Percentiles rank a stretch among this genome's conserved stretches.
These are phyloP conservation scores for Gymnothorax javanicus DNA, from an alignment of 2,797 vertebrate species.

Conservation along the genomic window DNA sequence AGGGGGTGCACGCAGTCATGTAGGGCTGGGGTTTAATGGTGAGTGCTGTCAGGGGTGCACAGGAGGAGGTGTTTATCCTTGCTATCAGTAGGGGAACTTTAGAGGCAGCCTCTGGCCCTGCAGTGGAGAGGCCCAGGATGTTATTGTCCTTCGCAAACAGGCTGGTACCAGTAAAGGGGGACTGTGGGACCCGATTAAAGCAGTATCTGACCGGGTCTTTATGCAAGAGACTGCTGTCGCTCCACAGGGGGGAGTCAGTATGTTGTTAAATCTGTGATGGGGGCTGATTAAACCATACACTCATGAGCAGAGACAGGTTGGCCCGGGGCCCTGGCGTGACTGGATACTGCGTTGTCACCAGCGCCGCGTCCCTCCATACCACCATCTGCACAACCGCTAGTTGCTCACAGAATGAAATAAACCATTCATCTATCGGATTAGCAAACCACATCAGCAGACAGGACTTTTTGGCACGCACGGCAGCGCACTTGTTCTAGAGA, in stretches of 20 bases:
- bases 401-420: background rate
- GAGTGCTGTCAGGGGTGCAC: constrained; percentile 22
- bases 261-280: constrained; percentile 43
- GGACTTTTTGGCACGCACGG: background rate
- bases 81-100: constrained; percentile 35
- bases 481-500: background rate
- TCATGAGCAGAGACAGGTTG: constrained; percentile 10
- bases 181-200: constrained; percentile 6
- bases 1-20: background rate
- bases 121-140: constrained; percentile 19
- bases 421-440: background rate
- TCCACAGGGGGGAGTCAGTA: constrained; percentile 32
- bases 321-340: background rate
- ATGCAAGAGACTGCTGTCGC: constrained; percentile 36
- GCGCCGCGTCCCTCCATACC: background rate
- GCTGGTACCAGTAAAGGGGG: constrained; percentile 20
- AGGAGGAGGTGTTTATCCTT: constrained; percentile 28
- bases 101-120: constrained; percentile 13
- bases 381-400: background rate
- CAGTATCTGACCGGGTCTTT: constrained; percentile 23
- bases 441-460: background rate
- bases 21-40: background rate
- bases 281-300: constrained; percentile 26
- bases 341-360: no score
- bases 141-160: no score